Conservation (phyloP, 2,888 invertebrate species). For the Ctenicera cuprea region DNA sequence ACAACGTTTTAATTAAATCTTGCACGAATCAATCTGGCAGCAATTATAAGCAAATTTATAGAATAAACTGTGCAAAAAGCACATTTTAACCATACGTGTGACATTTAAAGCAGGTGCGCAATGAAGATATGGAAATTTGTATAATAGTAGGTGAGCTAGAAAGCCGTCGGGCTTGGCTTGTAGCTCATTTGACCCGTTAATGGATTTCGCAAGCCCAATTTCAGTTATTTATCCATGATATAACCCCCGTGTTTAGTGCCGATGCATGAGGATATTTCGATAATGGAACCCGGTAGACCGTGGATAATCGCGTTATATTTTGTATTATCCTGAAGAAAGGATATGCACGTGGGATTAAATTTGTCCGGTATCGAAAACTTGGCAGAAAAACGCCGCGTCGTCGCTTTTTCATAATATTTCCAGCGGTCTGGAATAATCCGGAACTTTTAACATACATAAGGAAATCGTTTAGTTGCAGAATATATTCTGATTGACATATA, state of each 20-base stretch:
- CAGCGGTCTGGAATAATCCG: conserved; percentile 5
- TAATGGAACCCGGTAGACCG: conserved; percentile 64
- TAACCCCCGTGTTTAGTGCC: conserved; percentile 47
- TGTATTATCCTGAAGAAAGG: conserved; percentile 60
- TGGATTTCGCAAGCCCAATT: conserved; percentile 59
- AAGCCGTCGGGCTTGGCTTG: conserved; percentile 24
- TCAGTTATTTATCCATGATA: conserved; percentile 54
- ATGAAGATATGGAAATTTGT: conserved; percentile 10
- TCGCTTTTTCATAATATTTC: conserved; percentile 25
- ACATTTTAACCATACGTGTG: too few relatives aligned
- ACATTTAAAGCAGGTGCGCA: neutral
- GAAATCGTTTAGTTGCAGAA: conserved; percentile 35
- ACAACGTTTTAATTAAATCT: too few relatives aligned
- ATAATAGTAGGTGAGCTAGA: conserved; percentile 16
- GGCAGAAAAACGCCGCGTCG: conserved; percentile 44
- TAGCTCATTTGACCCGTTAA: conserved; percentile 56
- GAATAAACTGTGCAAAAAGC: too few relatives aligned
- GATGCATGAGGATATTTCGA: conserved; percentile 60
- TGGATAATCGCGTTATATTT: conserved; percentile 63
- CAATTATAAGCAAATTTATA: too few relatives aligned
- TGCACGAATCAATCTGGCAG: too few relatives aligned
- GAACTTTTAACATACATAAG: conserved; percentile 28
- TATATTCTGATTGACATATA: conserved; percentile 33
- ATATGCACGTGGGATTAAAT: conserved; percentile 62
- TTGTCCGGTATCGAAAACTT: conserved; percentile 53